Base-by-base conservation (phyloP, 2,797 vertebrate genomes). In the Myoxocephalus aenaeus region DNA sequence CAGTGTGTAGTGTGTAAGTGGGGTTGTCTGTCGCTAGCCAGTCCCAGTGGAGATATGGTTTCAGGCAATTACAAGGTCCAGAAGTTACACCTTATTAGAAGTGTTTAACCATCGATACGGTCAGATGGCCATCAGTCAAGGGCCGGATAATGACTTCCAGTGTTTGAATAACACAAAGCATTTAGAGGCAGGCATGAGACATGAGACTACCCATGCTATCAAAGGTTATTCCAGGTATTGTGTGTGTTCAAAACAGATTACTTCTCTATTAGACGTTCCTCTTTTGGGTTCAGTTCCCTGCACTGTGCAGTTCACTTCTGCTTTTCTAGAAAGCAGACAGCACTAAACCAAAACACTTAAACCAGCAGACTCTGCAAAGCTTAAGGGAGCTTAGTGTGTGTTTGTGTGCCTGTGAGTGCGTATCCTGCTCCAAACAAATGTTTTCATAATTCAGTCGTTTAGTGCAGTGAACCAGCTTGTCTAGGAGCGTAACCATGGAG, bases 371-470 rank as follows among this genome's bases (percentile, higher is more conserved):
- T 65, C 25, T 36, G 22, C 73, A 18, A 79, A 44, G 73, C 80
- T 69, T 78, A 57, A 32, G 53, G 68, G 70, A 62, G 40, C 42
- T 27, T 36, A 40, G 22, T 25, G 40, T 71, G 40, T 58, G 48
- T 63, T 27, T 44, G 54, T 27, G 50, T 10, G 62, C 70, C 65
- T 46, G 29, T 77, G 53, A 83, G 77, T 70, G 71, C 70, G 20
- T 25, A 75, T 69, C 81, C 71, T 69, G 79, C 64, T 77, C 54
- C 75, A 82, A 87, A 90, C 69, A 73, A 74, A 79, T 59, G 77
- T 83, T 87, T 91, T 87, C 87, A 92, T 91, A 91, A 92, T 92
- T 92, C 81, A 92, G 57, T 42, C 82, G 13, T 73, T 85, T 83
- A 85, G 86, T 80, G 85, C 75, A 89, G 71, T 72, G 80, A 89